Evolutionary conservation across 2,888 invertebrate genomes (phyloP).

Genomic region (Sarcophaga subvicina): DNA sequence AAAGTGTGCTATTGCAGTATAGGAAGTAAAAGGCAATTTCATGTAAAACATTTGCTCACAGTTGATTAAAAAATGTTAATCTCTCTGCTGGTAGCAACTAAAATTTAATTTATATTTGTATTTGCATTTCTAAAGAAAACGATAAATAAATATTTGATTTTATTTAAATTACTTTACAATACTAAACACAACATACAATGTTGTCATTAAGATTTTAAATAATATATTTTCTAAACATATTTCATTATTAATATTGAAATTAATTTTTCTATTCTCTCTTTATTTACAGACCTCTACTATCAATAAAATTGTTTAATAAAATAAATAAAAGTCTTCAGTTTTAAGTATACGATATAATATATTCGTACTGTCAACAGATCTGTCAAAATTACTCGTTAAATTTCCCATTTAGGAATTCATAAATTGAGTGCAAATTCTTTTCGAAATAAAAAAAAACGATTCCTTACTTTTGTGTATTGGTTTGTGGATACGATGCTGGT

Average conservation of each 20-base stretch:
- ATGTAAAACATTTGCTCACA: too few species aligned
- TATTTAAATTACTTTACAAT: too few species aligned
- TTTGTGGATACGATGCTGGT: constrained; percentile 40
- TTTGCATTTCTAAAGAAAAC: too few species aligned
- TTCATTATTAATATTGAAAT: neutral
- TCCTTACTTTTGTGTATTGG: constrained; percentile 11
- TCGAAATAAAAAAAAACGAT: constrained; percentile 7
- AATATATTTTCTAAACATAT: neutral
- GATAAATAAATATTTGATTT: too few species aligned
- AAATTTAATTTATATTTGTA: too few species aligned
- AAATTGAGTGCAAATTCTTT: constrained; percentile 19
- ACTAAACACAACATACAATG: too few species aligned
- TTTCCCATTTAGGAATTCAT: constrained; percentile 22
- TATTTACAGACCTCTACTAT: constrained; percentile 60
- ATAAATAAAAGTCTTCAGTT: constrained; percentile 26
- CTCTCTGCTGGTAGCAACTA: too few species aligned
- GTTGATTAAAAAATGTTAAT: too few species aligned
- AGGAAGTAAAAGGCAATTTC: too few species aligned
- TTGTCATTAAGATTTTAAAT: too few species aligned
- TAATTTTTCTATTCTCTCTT: neutral
- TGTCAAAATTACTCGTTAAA: neutral
- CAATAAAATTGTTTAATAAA: constrained; percentile 25
- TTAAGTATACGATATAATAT: constrained; percentile 12
- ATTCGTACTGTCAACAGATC: constrained; percentile 2
- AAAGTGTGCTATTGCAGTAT: too few species aligned